phyloP scores from a whole-genome alignment of 2,888 invertebrate species.

The Drosophila nigricruria region DNA sequence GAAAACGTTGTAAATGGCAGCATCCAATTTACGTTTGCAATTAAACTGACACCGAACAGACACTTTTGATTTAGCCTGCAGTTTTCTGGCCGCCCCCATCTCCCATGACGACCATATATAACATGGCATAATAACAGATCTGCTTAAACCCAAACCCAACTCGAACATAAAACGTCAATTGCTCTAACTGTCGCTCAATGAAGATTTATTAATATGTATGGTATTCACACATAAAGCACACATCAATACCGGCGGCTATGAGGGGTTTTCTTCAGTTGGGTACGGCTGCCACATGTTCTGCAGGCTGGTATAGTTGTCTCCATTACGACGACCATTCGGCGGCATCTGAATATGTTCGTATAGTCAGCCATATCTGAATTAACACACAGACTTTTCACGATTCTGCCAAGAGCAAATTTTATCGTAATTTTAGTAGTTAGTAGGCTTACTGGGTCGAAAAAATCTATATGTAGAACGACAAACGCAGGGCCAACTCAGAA shows the following conservation, averaged over 20 bases:
- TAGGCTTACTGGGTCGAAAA: neutral
- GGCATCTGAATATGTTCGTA: conserved; percentile 62
- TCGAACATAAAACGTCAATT: conserved; percentile 23
- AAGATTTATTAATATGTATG: conserved; percentile 35
- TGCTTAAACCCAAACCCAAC: conserved; percentile 28
- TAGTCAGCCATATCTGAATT: conserved; percentile 50
- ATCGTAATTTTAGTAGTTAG: neutral
- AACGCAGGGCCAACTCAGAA: conserved; percentile 17
- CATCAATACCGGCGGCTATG: neutral
- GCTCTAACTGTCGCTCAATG: neutral
- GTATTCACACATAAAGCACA: too few relatives aligned
- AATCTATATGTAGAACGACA: neutral
- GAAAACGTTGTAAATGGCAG: conserved; percentile 79
- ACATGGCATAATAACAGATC: conserved; percentile 50
- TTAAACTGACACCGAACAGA: conserved; percentile 83
- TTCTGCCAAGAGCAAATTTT: conserved; percentile 4
- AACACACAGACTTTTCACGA: neutral
- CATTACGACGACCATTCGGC: conserved; percentile 47
- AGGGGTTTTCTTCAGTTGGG: conserved; percentile 9
- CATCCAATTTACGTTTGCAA: conserved; percentile 83
- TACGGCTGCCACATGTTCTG: neutral
- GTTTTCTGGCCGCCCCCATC: conserved; percentile 16
- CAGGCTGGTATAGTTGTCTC: conserved; percentile 1
- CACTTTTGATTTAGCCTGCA: conserved; percentile 79
- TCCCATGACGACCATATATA: conserved; percentile 37